These are phyloP conservation scores for Syrrhaptes paradoxus DNA, from an alignment of 2,113 vertebrate genomes.

Conservation along the genomic window DNA sequence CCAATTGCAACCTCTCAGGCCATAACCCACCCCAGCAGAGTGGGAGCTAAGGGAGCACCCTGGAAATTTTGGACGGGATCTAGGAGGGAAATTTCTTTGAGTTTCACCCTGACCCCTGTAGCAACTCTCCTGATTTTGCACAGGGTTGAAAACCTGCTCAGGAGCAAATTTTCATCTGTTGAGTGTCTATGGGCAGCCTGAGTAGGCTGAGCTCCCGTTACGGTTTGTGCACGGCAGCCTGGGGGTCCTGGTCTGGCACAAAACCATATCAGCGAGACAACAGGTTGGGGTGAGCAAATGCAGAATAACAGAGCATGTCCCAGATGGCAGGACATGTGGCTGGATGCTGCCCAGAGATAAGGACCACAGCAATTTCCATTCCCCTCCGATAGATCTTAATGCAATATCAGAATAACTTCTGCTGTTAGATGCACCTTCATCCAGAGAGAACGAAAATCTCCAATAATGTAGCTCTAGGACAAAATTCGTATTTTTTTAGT, in stretches of 20 bases:
- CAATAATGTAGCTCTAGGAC: background rate
- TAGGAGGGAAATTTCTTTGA: background rate
- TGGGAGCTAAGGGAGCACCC: background rate
- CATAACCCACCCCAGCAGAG: background rate
- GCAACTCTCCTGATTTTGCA: background rate
- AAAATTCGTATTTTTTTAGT: background rate
- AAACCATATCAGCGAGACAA: fast-evolving
- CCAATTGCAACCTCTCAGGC: background rate
- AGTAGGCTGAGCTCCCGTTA: background rate
- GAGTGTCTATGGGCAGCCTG: background rate
- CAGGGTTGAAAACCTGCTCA: background rate
- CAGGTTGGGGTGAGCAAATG: background rate
- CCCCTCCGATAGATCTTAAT: background rate
- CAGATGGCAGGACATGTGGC: fast-evolving
- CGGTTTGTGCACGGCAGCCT: background rate
- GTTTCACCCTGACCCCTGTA: background rate
- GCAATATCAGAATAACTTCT: background rate
- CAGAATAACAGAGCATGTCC: background rate
- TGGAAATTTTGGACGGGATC: background rate
- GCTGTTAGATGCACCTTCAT: background rate
- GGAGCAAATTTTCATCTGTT: background rate
- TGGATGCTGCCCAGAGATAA: background rate
- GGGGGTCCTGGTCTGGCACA: background rate
- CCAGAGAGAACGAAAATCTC: background rate
- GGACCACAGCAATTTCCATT: background rate